Evolutionary conservation across 2,888 invertebrate species (phyloP).

Genomic region (Tupiocoris notatus): DNA sequence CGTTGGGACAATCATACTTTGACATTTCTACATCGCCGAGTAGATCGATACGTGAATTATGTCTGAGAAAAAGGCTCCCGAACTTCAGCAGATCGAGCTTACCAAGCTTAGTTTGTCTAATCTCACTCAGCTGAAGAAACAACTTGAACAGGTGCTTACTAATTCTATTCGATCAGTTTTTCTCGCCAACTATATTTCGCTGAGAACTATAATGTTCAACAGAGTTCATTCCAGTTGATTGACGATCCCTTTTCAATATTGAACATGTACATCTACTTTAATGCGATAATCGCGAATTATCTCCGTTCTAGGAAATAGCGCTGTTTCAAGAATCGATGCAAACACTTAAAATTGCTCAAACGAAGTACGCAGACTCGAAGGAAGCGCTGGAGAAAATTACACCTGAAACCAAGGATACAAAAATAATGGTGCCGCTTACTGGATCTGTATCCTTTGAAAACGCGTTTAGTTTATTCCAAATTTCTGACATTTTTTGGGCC

Average conservation of each 20-base stretch:
- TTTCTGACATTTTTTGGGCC: no score
- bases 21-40: no score
- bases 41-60: no score
- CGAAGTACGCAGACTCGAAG: slow-evolving; percentile 84
- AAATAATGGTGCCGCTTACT: slow-evolving; percentile 89
- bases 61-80: slow-evolving; percentile 45
- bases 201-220: no score
- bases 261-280: no score
- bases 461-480: no score
- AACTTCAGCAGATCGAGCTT: slow-evolving; percentile 46
- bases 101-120: slow-evolving; percentile 68
- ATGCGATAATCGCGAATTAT: no score
- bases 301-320: slow-evolving; percentile 75
- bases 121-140: slow-evolving; percentile 79
- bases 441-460: slow-evolving; percentile 72
- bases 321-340: slow-evolving; percentile 88
- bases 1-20: no score
- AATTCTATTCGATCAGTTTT: no score
- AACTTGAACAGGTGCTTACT: slow-evolving; percentile 78
- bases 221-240: no score
- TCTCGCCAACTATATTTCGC: no score
- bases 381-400: slow-evolving; percentile 79
- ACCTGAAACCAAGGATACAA: slow-evolving; percentile 65
- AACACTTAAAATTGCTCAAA: slow-evolving; percentile 84
- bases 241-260: no score